These are phyloP conservation scores for Sigmodon hispidus DNA, from an alignment of 2,113 vertebrate genomes.

Conservation along the genomic window DNA sequence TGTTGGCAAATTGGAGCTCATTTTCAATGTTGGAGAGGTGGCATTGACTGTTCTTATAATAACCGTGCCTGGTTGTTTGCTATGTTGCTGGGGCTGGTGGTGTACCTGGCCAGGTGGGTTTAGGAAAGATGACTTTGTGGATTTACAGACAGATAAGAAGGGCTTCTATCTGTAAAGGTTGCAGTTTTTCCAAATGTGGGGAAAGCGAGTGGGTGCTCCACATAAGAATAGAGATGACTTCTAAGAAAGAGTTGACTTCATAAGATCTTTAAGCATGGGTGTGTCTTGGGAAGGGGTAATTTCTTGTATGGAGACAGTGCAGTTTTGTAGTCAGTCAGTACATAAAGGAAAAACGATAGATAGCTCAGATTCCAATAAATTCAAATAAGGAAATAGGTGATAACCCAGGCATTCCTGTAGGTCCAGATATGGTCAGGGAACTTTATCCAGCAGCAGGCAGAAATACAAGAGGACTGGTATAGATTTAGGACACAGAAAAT, in stretches of 20 bases:
- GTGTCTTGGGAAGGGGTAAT: not conserved
- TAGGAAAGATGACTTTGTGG: too few species aligned
- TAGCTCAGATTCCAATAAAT: not conserved
- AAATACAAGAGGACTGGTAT: not conserved
- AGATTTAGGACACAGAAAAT: not conserved
- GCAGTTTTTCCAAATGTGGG: not conserved
- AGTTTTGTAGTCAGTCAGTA: too few species aligned
- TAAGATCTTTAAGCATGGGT: not conserved
- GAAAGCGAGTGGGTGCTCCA: too few species aligned
- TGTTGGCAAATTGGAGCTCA: constrained; percentile 52
- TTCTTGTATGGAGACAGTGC: not conserved
- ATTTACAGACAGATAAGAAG: not conserved
- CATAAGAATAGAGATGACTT: not conserved
- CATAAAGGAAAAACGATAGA: not conserved
- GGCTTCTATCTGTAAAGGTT: not conserved
- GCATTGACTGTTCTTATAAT: not conserved
- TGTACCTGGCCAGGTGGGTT: not conserved
- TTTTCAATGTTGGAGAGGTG: constrained; percentile 16
- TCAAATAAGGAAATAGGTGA: not conserved
- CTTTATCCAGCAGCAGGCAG: not conserved
- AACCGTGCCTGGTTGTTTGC: not conserved
- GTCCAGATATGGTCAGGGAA: not conserved
- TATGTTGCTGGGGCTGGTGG: rapidly evolving
- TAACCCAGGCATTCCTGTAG: not conserved
- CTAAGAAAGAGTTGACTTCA: not conserved